Percentiles rank a stretch among this genome's conserved stretches.
Conservation (phyloP, 2,113 vertebrate genomes). For the Alouatta palliata region DNA sequence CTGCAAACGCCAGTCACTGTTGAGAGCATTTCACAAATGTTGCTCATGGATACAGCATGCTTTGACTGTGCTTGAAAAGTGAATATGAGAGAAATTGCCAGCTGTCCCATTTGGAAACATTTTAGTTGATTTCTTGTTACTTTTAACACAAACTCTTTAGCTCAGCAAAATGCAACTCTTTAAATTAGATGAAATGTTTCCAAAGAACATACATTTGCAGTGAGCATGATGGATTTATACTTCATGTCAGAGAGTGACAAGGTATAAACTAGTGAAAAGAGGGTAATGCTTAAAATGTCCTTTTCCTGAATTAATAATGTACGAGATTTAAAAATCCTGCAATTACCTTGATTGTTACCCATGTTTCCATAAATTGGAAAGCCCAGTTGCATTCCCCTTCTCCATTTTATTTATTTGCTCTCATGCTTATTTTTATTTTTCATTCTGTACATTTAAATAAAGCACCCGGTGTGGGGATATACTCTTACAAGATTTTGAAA, state of each 20-base stretch:
- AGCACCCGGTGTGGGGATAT: background rate
- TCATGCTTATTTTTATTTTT: constrained; percentile 19
- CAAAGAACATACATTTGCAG: constrained; percentile 20
- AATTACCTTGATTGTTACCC: background rate
- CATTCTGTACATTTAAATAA: constrained; percentile 21
- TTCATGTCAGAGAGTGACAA: background rate
- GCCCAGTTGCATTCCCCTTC: background rate
- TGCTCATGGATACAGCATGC: background rate
- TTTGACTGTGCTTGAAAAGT: background rate
- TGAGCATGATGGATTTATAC: background rate
- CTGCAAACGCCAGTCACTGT: background rate
- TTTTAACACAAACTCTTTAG: constrained; percentile 56
- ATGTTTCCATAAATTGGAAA: background rate
- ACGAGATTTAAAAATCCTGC: background rate
- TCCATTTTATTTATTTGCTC: background rate
- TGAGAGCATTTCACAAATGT: background rate
- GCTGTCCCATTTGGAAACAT: constrained; percentile 44
- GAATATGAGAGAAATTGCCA: constrained; percentile 33
- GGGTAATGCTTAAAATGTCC: background rate
- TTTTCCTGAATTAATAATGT: background rate
- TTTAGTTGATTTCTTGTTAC: constrained; percentile 41
- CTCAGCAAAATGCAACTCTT: constrained; percentile 59
- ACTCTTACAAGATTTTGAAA: background rate
- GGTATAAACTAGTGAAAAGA: background rate
- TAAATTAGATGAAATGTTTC: constrained; percentile 12